Base-by-base conservation (phyloP, 1,140 invertebrate genomes). In the Pachyrhynchus sulphureomaculatus region DNA sequence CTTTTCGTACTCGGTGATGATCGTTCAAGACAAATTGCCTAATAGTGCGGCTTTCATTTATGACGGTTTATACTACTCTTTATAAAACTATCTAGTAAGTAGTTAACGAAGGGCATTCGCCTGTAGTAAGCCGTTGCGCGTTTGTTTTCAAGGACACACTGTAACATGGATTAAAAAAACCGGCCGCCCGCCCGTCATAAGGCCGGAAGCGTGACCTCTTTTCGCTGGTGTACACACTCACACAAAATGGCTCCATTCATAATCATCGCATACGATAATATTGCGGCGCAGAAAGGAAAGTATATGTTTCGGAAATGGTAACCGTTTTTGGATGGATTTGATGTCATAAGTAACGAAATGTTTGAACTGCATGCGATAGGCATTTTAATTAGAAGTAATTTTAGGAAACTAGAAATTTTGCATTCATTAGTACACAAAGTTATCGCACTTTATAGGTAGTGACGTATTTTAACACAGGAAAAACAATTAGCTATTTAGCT, bases 181-280 rank as follows among this genome's bases (percentile, higher is more conserved):
- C 24, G 24, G 26, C 13, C 45, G 4, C 15, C 20, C 48, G 29
- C 10, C 15, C 9, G 33, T 17, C 29, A 32, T 54, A 37, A 42
- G 13, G 39, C 51, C 51, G 51, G 51, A 54, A 54, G 29, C 51
- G 37, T 54, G 51, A 54, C 51, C 51, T 42, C 51, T 18, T 54
- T 54, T 42, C 51, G 37, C 24, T 17, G 18, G 23, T 54, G 20
- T 42, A 41, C 45, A 48, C 32, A 49, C 26, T 32, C 17, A 36
- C 47, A 32, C 34, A 52, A 52, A 36, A 52, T 36, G 48, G 32
- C 12, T 52, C 32, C 51, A 54, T 54, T 54, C 51, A 54, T 54
- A 42, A 53, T 52, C 39, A 18, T 20, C 18, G 39, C 9, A 21
- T 42, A 20, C 18, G 39, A 42, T 42, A 42, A 42, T 10, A 12